Conservation (phyloP, 1,140 invertebrate species). For the Sminthurinus signatus region DNA sequence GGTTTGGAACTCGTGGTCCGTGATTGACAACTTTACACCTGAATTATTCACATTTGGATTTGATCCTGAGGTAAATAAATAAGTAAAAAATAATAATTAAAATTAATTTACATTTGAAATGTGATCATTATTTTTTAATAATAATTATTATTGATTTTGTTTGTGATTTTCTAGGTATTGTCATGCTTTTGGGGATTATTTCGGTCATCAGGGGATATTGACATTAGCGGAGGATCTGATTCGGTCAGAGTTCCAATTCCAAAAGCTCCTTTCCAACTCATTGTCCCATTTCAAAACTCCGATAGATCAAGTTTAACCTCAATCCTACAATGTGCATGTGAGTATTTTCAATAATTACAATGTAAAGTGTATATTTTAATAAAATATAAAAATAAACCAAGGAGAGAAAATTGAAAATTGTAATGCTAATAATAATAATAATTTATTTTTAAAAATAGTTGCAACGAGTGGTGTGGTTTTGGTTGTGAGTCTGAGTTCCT, state of each 20-base stretch:
- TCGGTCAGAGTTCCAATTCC: background rate
- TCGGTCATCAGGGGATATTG: background rate
- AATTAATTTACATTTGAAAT: no score
- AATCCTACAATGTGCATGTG: conserved; percentile 1
- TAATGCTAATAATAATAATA: background rate
- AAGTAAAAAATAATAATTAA: no score
- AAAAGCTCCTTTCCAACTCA: background rate
- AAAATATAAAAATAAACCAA: no score
- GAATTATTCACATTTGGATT: conserved; percentile 16
- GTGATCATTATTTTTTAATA: no score
- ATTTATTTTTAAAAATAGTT: background rate
- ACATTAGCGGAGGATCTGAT: background rate
- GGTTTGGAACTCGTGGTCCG: background rate
- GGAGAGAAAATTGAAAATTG: no score
- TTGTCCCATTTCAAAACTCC: conserved; percentile 3
- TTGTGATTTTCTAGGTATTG: background rate
- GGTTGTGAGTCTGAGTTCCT: background rate
- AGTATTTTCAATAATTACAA: no score
- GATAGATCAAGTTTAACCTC: background rate
- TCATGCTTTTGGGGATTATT: conserved; percentile 3
- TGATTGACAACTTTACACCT: background rate
- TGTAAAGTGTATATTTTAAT: no score
- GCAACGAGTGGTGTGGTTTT: background rate
- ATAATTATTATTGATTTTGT: conserved; percentile 1
- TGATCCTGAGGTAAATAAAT: conserved; percentile 11